phyloP scores from a whole-genome alignment of 2,113 vertebrate species.

The Lepus americanus region DNA sequence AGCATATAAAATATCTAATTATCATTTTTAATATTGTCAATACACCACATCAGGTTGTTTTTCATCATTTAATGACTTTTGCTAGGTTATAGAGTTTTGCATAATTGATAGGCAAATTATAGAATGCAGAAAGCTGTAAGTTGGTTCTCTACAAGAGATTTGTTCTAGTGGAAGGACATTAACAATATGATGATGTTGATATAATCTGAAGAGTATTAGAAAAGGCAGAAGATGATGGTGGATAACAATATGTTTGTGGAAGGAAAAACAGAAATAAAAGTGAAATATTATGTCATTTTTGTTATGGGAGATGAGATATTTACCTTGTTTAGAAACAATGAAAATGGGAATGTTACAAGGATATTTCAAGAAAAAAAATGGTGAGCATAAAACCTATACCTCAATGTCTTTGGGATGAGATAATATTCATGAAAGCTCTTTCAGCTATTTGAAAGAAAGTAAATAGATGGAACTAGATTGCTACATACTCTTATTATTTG shows the following conservation, averaged over 20 bases:
- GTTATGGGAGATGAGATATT: not conserved
- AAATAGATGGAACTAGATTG: not conserved
- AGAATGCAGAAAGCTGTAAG: not conserved
- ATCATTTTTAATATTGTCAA: not conserved
- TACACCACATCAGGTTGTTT: not conserved
- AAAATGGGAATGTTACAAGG: not conserved
- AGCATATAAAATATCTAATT: not conserved
- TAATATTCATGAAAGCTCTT: conserved; percentile 49
- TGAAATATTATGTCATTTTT: conserved; percentile 60
- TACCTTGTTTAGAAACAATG: not conserved
- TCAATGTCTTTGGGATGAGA: not conserved
- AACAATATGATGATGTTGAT: not conserved
- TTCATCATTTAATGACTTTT: not conserved
- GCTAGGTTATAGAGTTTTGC: not conserved
- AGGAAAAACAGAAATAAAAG: conserved; percentile 49
- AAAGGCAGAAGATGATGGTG: not conserved
- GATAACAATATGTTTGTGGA: not conserved
- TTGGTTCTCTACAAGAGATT: not conserved
- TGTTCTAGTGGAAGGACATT: not conserved
- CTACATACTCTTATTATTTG: not conserved
- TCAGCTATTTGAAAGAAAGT: conserved; percentile 4
- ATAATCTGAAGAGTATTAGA: not conserved
- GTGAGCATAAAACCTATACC: not conserved
- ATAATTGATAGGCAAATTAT: not conserved
- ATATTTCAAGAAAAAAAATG: conserved; percentile 1